Conservation (phyloP, 2,113 vertebrate genomes). For the Chaetura pelagica region DNA sequence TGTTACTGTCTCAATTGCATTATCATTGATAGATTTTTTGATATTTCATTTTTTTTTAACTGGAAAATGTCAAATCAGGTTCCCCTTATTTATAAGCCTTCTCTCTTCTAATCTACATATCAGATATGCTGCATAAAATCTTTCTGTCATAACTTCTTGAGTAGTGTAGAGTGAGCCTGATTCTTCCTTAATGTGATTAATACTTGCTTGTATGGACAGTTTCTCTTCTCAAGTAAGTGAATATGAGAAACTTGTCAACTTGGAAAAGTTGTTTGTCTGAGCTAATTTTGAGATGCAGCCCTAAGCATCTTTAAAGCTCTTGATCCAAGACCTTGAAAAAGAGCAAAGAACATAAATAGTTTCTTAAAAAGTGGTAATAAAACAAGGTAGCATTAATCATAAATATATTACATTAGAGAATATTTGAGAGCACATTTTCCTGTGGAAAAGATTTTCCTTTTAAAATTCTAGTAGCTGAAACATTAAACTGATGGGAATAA, state of each 20-base stretch:
- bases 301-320: background rate
- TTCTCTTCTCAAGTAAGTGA: background rate
- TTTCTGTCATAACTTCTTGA: rapidly evolving
- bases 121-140: background rate
- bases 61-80: background rate
- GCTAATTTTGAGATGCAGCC: background rate
- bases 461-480: conserved; percentile 53
- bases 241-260: background rate
- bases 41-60: background rate
- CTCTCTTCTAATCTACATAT: background rate
- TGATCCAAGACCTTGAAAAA: conserved; percentile 1
- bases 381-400: conserved; percentile 31
- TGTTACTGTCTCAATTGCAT: background rate
- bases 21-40: rapidly evolving
- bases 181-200: background rate
- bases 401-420: conserved; percentile 20
- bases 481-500: conserved; percentile 68
- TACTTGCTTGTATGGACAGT: background rate
- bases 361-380: conserved; percentile 17
- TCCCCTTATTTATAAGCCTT: background rate
- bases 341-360: background rate
- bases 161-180: background rate
- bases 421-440: conserved; percentile 6
- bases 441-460: conserved; percentile 47
- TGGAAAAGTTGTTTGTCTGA: background rate